A percentile compares a stretch with the other conserved stretches of the same genome.
Conservation (phyloP, 2,113 vertebrate genomes). For the Heteronetta atricapilla region DNA sequence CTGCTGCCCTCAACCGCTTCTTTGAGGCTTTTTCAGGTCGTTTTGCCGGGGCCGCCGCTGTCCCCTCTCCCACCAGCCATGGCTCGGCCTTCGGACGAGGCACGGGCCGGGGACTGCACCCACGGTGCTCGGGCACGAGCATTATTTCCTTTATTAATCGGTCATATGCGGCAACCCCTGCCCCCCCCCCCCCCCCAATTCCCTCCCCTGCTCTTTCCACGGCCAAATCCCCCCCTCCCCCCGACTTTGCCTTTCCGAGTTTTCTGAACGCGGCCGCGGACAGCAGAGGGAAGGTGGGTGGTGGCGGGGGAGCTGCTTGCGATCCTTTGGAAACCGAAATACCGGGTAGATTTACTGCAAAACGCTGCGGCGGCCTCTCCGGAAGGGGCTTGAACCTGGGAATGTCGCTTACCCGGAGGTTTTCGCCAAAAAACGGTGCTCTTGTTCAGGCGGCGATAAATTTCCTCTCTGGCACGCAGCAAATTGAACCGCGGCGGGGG, state of each 20-base stretch:
- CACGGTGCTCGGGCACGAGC: accelerated
- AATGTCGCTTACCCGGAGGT: not conserved
- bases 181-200: not conserved
- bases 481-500: not conserved
- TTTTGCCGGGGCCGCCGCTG: not conserved
- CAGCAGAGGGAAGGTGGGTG: accelerated
- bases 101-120: not conserved
- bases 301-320: not conserved
- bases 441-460: not conserved
- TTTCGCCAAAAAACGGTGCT: not conserved
- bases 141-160: not conserved
- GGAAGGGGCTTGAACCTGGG: not conserved
- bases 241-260: not conserved
- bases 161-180: not conserved
- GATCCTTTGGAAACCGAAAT: not conserved
- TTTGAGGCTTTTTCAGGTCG: accelerated
- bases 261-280: not conserved
- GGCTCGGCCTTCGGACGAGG: not conserved
- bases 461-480: not conserved
- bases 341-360: not conserved
- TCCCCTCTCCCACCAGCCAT: not conserved
- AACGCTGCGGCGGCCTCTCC: not conserved
- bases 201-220: not conserved
- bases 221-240: not conserved
- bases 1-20: accelerated